These are phyloP conservation scores for Sepiola atlantica DNA, from an alignment of 2,888 invertebrate species.

Conservation along the genomic window DNA sequence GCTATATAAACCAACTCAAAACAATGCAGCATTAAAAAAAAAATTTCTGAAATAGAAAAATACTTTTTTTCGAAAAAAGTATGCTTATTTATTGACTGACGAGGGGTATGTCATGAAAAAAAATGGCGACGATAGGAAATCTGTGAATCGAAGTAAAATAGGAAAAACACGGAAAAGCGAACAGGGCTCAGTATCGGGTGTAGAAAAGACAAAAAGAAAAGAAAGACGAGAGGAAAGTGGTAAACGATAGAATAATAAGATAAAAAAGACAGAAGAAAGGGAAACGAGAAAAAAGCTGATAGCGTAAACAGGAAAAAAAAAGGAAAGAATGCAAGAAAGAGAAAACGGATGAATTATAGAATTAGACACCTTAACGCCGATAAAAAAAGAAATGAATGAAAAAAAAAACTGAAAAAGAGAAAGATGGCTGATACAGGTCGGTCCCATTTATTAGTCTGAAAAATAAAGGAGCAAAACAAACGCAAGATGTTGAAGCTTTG, in stretches of 20 bases:
- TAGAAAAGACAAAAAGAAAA: not conserved
- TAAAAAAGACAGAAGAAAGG: not conserved
- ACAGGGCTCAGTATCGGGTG: not conserved
- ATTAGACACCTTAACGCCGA: too few species aligned
- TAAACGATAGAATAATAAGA: not conserved
- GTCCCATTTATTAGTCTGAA: constrained; percentile 1
- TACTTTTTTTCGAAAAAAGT: too few species aligned
- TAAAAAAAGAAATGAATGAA: too few species aligned
- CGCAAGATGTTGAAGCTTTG: not conserved
- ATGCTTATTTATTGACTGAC: too few species aligned
- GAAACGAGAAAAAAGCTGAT: not conserved
- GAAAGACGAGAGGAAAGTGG: not conserved
- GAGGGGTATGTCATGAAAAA: too few species aligned
- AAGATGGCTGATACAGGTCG: not conserved
- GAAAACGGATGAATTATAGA: too few species aligned
- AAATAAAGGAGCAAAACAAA: not conserved
- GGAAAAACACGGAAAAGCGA: not conserved
- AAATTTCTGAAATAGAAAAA: too few species aligned
- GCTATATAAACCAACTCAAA: too few species aligned
- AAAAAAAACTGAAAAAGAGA: too few species aligned
- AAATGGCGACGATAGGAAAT: too few species aligned
- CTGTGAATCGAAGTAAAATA: not conserved
- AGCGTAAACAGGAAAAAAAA: not conserved
- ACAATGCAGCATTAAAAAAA: too few species aligned
- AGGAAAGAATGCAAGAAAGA: not conserved